Evolutionary conservation across 2,797 vertebrate genomes (phyloP).

Genomic region (Fratercula arctica): DNA sequence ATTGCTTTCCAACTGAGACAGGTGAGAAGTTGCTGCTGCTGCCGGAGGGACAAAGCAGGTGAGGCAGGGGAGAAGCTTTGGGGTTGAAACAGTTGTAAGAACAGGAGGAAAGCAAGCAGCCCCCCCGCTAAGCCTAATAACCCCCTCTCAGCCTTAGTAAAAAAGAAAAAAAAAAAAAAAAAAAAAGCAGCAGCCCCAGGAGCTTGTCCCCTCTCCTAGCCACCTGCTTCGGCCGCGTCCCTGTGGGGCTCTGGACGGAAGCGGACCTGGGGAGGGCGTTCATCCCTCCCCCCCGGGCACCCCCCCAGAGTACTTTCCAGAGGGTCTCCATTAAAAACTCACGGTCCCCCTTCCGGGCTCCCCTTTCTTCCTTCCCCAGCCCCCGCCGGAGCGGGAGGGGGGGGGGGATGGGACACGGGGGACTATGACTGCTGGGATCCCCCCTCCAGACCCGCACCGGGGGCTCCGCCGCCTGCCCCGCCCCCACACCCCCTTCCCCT

Average conservation of each 20-base stretch:
- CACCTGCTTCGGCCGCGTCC: slow-evolving; percentile 31
- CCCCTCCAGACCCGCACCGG: not conserved
- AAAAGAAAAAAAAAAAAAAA: too few relatives aligned
- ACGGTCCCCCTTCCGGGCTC: not conserved
- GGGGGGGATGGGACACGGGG: not conserved
- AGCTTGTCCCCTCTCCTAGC: not conserved
- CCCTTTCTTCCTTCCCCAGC: not conserved
- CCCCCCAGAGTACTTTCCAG: not conserved
- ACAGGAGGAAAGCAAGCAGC: not conserved
- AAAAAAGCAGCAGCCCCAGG: not conserved
- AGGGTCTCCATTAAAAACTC: slow-evolving; percentile 4
- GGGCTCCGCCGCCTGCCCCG: not conserved
- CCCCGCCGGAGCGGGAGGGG: not conserved
- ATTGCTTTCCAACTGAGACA: slow-evolving; percentile 19
- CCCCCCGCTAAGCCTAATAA: not conserved
- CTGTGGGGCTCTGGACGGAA: not conserved
- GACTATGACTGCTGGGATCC: not conserved
- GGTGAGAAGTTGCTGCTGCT: slow-evolving; percentile 59
- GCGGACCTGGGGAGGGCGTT: not conserved
- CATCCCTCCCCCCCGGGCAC: not conserved
- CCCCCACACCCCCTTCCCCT: not conserved
- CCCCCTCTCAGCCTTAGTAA: not conserved
- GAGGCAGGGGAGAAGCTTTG: not conserved
- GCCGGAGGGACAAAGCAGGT: slow-evolving; percentile 38
- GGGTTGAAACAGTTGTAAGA: not conserved